Conservation (phyloP, 2,888 invertebrate species). For the Serrognathus titanus region DNA sequence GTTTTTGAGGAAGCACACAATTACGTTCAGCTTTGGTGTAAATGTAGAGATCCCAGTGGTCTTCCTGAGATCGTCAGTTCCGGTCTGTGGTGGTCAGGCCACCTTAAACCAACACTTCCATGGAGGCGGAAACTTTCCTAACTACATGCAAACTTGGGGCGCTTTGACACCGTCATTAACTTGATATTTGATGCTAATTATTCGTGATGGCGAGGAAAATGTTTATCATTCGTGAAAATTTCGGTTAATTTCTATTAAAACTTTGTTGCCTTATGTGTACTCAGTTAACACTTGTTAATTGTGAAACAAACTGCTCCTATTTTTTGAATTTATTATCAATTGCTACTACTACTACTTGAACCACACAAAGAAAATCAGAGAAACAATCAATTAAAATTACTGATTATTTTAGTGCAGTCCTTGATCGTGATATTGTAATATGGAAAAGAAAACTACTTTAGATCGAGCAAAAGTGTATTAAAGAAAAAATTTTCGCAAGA, state of each 20-base stretch:
- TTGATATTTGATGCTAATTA: conserved; percentile 45
- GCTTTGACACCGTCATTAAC: conserved; percentile 41
- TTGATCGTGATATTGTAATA: no score
- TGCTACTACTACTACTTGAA: no score
- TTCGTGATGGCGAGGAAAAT: conserved; percentile 24
- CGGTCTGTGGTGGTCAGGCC: conserved; percentile 41
- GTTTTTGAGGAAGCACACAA: no score
- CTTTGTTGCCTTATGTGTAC: neutral
- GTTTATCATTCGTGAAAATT: conserved; percentile 10
- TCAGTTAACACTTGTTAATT: neutral
- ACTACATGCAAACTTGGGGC: conserved; percentile 42
- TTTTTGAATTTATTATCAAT: no score
- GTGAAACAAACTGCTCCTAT: no score
- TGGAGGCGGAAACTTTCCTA: conserved; percentile 38
- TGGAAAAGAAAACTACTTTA: no score
- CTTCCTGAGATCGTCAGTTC: conserved; percentile 27
- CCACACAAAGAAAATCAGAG: no score
- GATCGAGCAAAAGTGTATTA: no score
- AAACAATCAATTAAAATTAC: no score
- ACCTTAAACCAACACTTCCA: conserved; percentile 45
- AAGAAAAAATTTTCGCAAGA: no score
- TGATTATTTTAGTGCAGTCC: no score
- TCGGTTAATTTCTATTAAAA: neutral
- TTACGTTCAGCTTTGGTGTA: conserved; percentile 5
- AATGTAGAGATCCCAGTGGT: conserved; percentile 3